Evolutionary conservation across 2,113 vertebrate species (phyloP).

Genomic region (Butorides virescens): DNA sequence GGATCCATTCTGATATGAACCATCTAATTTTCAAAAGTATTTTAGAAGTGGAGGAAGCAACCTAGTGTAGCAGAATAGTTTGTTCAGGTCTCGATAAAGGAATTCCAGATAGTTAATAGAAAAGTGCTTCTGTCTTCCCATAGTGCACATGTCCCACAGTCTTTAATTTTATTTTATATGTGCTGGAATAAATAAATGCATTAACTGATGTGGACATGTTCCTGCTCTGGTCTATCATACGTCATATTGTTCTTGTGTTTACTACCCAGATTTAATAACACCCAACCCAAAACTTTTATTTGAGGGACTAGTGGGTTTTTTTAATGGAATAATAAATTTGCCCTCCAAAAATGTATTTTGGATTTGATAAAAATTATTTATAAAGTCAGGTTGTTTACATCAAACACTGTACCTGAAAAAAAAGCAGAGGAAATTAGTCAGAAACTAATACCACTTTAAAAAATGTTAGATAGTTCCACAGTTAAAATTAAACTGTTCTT

Average conservation of each 20-base stretch:
- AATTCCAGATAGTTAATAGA: not conserved
- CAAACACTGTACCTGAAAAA: not conserved
- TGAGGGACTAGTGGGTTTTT: not conserved
- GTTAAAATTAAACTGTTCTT: not conserved
- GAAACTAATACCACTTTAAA: not conserved
- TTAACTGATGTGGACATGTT: not conserved
- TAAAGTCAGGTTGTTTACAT: not conserved
- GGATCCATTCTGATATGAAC: conserved; percentile 26
- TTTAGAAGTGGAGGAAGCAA: conserved; percentile 12
- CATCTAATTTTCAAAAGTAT: conserved; percentile 25
- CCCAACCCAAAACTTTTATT: not conserved
- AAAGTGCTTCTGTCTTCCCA: not conserved
- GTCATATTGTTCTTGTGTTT: not conserved
- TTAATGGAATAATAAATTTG: not conserved
- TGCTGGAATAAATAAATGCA: not conserved
- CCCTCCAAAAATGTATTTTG: not conserved
- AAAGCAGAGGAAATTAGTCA: not conserved
- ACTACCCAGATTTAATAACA: not conserved
- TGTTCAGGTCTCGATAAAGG: conserved; percentile 37
- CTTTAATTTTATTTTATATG: not conserved
- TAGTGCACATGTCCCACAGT: not conserved
- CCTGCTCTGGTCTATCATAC: not conserved
- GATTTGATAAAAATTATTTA: not conserved
- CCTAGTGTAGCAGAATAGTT: conserved; percentile 7
- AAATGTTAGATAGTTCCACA: not conserved